A percentile compares a stretch with the other conserved stretches of the same genome.
These are phyloP conservation scores for Bombus consobrinus DNA, from an alignment of 1,140 invertebrate genomes.

Conservation along the genomic window DNA sequence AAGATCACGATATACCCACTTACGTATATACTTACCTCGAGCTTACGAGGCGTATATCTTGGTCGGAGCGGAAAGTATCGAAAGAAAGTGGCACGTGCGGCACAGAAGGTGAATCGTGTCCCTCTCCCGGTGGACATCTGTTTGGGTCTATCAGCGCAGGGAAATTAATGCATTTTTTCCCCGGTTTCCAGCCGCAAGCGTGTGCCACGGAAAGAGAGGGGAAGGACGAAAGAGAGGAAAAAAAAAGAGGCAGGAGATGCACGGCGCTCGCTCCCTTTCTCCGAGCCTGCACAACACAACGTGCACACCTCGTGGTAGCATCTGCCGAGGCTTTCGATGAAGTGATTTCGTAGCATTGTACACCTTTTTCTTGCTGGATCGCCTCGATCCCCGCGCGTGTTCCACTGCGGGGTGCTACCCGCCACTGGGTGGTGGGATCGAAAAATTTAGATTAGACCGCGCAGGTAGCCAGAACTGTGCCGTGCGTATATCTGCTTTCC, in stretches of 20 bases:
- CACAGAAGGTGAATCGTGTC: not conserved
- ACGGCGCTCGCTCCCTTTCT: constrained; percentile 43
- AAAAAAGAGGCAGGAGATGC: constrained; percentile 26
- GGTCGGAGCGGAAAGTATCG: no score
- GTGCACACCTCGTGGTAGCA: constrained; percentile 60
- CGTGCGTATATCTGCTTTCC: no score
- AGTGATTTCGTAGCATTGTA: constrained; percentile 72
- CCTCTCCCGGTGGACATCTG: constrained; percentile 52
- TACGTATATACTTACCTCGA: not conserved
- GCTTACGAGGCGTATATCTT: not conserved
- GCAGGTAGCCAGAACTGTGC: no score
- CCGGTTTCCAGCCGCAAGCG: constrained; percentile 26
- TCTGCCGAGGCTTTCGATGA: constrained; percentile 73
- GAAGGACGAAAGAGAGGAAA: not conserved
- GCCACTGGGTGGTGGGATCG: constrained; percentile 32
- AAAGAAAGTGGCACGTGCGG: constrained; percentile 41
- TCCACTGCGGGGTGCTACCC: constrained; percentile 48
- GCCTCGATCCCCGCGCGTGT: constrained; percentile 13
- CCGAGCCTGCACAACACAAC: not conserved
- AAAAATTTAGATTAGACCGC: constrained; percentile 50
- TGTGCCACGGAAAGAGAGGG: not conserved
- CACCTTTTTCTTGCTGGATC: constrained; percentile 55
- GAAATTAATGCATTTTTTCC: constrained; percentile 63
- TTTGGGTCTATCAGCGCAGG: constrained; percentile 18
- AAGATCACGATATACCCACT: constrained; percentile 4